phyloP scores from a whole-genome alignment of 2,888 invertebrate genomes.

The Heliconius aoede region DNA sequence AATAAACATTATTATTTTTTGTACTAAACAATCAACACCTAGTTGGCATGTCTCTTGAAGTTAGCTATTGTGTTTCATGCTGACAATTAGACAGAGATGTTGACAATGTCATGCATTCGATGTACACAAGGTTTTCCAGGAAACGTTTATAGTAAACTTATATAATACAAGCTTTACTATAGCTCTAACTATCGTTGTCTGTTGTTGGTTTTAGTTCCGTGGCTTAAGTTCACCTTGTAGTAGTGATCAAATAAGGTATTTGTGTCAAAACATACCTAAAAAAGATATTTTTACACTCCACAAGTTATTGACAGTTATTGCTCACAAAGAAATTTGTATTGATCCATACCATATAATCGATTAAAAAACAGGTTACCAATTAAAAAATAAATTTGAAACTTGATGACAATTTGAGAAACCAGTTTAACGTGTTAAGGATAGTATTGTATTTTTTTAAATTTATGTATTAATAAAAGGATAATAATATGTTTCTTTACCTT shows the following conservation, averaged over 20 bases:
- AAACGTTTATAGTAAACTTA: slow-evolving; percentile 54
- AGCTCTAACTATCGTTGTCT: slow-evolving; percentile 29
- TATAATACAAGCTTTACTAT: slow-evolving; percentile 42
- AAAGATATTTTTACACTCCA: neutral
- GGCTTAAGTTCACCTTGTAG: slow-evolving; percentile 40
- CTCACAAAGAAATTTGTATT: neutral
- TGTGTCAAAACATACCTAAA: slow-evolving; percentile 4
- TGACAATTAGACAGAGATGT: slow-evolving; percentile 34
- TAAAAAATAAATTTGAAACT: slow-evolving; percentile 10
- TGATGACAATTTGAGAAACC: slow-evolving; percentile 6
- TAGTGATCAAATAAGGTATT: slow-evolving; percentile 10
- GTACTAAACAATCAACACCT: neutral
- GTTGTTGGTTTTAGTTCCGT: slow-evolving; percentile 42
- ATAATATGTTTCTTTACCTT: neutral
- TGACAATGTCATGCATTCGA: slow-evolving; percentile 30
- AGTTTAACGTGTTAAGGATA: neutral
- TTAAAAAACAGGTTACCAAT: neutral
- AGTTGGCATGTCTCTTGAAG: neutral
- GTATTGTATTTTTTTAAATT: neutral
- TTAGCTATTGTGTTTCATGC: slow-evolving; percentile 11
- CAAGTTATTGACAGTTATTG: neutral
- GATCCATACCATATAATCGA: neutral
- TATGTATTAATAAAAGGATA: neutral
- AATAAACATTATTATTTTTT: neutral
- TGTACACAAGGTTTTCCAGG: slow-evolving; percentile 58